Conservation (phyloP, 92 coral and sea anemone species). For the Palythoa grandis region DNA sequence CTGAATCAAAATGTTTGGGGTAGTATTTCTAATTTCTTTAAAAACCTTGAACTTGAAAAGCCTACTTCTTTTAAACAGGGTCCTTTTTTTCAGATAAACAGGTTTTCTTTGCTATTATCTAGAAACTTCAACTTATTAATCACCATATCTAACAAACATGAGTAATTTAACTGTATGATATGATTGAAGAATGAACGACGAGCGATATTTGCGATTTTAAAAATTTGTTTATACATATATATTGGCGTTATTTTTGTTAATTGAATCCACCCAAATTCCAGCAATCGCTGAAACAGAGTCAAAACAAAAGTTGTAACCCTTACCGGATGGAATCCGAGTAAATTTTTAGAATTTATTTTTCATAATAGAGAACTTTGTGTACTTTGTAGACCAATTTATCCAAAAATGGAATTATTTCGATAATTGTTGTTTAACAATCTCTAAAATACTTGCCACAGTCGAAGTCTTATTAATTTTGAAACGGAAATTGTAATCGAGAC, state of each 20-base stretch:
- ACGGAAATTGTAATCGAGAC: neutral
- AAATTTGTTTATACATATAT: slow-evolving; percentile 6
- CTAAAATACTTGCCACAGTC: neutral
- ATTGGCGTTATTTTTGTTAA: neutral
- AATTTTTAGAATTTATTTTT: neutral
- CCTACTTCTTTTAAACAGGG: too few species aligned
- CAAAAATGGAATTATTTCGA: neutral
- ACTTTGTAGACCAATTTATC: neutral
- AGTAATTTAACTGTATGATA: neutral
- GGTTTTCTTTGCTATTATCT: too few species aligned
- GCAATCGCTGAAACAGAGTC: neutral
- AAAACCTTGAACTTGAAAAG: too few species aligned
- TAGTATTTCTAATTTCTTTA: too few species aligned
- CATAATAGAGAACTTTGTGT: neutral
- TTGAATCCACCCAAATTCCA: slow-evolving; percentile 9
- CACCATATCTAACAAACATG: neutral
- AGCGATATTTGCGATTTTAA: neutral
- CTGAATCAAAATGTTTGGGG: too few species aligned
- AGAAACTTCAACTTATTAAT: neutral
- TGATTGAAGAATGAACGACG: neutral
- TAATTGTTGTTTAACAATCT: neutral
- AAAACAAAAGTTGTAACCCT: neutral
- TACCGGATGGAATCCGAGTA: neutral
- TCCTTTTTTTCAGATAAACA: too few species aligned
- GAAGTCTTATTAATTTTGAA: neutral